Base-by-base conservation (phyloP, 2,888 invertebrate species). In the Philereme vetulata region DNA sequence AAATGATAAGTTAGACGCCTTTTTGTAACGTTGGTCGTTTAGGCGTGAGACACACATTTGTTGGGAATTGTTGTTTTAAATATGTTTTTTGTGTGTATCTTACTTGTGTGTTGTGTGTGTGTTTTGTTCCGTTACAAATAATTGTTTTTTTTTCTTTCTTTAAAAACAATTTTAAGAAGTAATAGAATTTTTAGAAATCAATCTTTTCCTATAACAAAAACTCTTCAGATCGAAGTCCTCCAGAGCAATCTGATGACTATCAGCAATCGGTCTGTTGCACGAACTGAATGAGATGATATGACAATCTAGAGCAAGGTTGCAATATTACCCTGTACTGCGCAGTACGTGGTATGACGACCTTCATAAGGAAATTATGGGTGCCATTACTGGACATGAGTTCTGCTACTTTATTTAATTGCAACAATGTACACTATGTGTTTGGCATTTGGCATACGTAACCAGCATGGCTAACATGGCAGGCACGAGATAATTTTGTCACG, bases 221-320 rank as follows among this genome's bases (percentile, higher is more conserved):
- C 5, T 4, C 4, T 44, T 7, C 33, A 4, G 0, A n/a, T 33
- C 9, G 1, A 4, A 4, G 33, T 56, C 32, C 8, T 36, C 34
- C 35, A 50, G 7, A 48, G 40, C 38, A 45, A 54, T 53, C 33
- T n/a, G 8, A 35, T 58, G 54, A 55, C 51, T 43, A 62, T 43
- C 56, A 47, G 36, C 33, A 21, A 11, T 65, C 81, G 86, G 83
- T 86, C 73, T 70, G 83, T 75, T 86, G 84, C 85, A 76, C 75
- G 64, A 66, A 65, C 70, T 84, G 83, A 86, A 85, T 84, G 75
- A 72, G 75, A 75, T 76, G 77, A 78, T 21, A 21, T 21, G 75
- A 80, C 81, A 81, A 90, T 82, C 75, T 78, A 70, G 90, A 85
- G 72, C 90, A 87, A 90, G 90, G 90, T 81, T 88, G 74, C 63